A percentile compares a stretch with the other conserved stretches of the same genome.
phyloP scores from a whole-genome alignment of 1,140 invertebrate species.

The Polypedilum vanderplanki region DNA sequence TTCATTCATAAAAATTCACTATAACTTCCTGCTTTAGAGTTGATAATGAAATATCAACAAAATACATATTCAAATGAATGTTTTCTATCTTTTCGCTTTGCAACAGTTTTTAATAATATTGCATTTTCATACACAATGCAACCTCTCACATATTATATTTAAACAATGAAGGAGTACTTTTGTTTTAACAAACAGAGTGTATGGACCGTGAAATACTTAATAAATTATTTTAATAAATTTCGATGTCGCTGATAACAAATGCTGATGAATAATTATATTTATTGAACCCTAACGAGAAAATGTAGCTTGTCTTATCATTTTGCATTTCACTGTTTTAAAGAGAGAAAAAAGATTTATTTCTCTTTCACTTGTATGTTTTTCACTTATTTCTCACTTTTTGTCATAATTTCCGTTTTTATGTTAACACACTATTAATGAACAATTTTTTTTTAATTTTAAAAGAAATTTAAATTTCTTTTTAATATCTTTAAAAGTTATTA shows the following conservation, averaged over 20 bases:
- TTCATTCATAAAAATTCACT: background rate
- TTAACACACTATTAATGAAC: background rate
- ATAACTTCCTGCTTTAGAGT: conserved; percentile 10
- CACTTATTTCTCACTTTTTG: background rate
- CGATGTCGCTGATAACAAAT: background rate
- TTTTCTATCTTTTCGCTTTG: no score
- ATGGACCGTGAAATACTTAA: background rate
- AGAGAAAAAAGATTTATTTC: background rate
- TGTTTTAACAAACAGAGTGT: background rate
- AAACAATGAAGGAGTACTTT: background rate
- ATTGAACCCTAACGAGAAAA: background rate
- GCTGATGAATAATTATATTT: conserved; percentile 7
- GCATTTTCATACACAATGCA: no score
- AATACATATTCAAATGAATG: background rate
- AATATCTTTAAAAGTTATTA: background rate
- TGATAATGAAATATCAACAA: conserved; percentile 13
- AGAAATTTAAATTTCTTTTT: background rate
- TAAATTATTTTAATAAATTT: conserved; percentile 6
- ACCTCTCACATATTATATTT: background rate
- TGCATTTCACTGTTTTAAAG: background rate
- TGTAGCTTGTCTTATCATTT: conserved; percentile 5
- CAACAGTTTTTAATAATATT: no score
- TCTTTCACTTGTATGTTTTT: background rate
- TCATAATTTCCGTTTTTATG: conserved; percentile 1
- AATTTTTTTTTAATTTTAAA: background rate